phyloP scores from a whole-genome alignment of 2,113 vertebrate genomes.

The Elaphurus davidianus region DNA sequence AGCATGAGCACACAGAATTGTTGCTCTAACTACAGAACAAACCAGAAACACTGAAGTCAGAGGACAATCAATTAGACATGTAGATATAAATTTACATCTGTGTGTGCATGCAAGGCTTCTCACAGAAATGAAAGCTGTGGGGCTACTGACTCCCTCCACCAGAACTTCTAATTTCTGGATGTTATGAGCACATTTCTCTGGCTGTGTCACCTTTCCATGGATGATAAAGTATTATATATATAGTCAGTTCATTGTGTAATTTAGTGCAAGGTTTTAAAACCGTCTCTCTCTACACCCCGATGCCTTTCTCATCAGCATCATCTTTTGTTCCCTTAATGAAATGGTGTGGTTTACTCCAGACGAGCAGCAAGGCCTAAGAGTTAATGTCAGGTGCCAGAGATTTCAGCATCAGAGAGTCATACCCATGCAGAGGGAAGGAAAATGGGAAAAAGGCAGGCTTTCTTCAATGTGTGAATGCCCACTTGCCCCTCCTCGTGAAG shows the following conservation, averaged over 20 bases:
- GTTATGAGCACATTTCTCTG: background rate
- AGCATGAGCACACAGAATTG: background rate
- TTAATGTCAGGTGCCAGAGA: background rate
- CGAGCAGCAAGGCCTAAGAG: background rate
- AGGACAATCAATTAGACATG: background rate
- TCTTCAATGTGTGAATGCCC: background rate
- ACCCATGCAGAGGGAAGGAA: background rate
- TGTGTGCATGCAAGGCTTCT: background rate
- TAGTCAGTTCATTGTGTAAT: background rate
- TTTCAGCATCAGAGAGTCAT: background rate
- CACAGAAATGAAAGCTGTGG: background rate
- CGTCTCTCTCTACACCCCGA: background rate
- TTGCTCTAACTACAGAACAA: background rate
- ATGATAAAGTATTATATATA: background rate
- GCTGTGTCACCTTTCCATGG: background rate
- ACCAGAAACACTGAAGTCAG: background rate
- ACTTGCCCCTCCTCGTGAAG: background rate
- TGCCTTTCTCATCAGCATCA: background rate
- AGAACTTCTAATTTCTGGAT: background rate
- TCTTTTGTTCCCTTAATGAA: slow-evolving; percentile 34
- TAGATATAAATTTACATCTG: background rate
- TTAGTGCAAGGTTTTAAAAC: background rate
- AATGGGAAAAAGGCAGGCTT: background rate
- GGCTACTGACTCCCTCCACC: background rate
- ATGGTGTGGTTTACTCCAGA: slow-evolving; percentile 14